These are phyloP conservation scores for Sturnus vulgaris DNA, from an alignment of 2,113 vertebrate genomes.

Conservation along the genomic window DNA sequence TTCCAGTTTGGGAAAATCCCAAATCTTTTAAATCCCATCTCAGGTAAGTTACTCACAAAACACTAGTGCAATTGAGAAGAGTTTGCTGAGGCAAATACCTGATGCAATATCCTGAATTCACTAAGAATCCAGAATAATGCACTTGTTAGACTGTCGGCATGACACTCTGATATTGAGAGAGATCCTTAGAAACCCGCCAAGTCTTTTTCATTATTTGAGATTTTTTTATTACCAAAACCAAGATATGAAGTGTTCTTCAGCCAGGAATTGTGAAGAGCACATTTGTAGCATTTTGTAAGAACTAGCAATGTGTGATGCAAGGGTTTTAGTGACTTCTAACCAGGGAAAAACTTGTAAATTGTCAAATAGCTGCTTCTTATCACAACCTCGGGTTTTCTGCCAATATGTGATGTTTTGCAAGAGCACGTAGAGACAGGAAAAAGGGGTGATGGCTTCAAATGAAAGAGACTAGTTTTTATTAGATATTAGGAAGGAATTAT, in stretches of 20 bases:
- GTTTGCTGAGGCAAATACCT: background rate
- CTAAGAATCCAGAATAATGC: background rate
- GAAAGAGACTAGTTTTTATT: background rate
- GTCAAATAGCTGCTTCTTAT: background rate
- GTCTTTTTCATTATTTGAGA: background rate
- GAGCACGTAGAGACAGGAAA: background rate
- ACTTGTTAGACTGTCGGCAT: fast-evolving
- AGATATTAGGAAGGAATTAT: background rate
- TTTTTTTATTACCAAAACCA: background rate
- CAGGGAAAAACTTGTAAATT: background rate
- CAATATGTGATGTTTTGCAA: background rate
- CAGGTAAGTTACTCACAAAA: background rate
- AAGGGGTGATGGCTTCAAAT: background rate
- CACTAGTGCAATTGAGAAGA: background rate
- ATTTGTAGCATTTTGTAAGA: background rate
- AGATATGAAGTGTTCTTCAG: background rate
- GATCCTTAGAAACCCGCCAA: background rate
- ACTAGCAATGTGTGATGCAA: background rate
- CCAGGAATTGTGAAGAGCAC: background rate
- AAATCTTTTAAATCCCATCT: background rate
- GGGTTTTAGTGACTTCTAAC: background rate
- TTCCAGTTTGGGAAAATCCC: background rate
- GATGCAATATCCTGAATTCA: background rate
- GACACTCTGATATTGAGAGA: background rate
- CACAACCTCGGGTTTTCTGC: background rate